phyloP scores from a whole-genome alignment of 2,797 vertebrate species.

The Sebastes iracundus region DNA sequence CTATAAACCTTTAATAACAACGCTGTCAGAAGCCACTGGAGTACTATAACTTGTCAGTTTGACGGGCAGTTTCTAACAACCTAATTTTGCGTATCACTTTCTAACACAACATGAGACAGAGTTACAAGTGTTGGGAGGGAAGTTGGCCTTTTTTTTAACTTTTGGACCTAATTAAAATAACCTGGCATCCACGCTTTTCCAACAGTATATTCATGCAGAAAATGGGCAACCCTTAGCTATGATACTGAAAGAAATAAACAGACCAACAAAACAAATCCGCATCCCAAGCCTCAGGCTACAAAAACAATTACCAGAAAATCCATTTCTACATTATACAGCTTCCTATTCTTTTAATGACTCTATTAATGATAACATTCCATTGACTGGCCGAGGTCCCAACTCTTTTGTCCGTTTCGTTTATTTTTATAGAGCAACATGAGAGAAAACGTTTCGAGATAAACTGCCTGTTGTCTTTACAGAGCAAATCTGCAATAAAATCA shows the following conservation, averaged over 20 bases:
- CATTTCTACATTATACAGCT: conserved; percentile 77
- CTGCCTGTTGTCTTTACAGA: conserved; percentile 23
- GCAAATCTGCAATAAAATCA: conserved; percentile 33
- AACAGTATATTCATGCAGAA: conserved; percentile 67
- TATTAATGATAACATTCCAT: conserved; percentile 78
- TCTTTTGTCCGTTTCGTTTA: conserved; percentile 44
- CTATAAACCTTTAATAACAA: not conserved
- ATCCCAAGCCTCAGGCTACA: conserved; percentile 72
- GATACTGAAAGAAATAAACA: conserved; percentile 76
- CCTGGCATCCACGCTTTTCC: conserved; percentile 43
- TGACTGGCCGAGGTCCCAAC: conserved; percentile 53
- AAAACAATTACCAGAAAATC: conserved; percentile 85
- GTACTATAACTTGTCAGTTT: not conserved
- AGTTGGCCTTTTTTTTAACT: conserved; percentile 23
- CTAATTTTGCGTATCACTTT: conserved; percentile 22
- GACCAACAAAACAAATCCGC: conserved; percentile 67
- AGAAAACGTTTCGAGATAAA: conserved; percentile 29
- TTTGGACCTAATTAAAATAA: conserved; percentile 67
- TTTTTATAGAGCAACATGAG: conserved; percentile 27
- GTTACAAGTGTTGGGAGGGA: conserved; percentile 12
- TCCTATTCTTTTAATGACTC: conserved; percentile 79
- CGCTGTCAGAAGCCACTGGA: not conserved
- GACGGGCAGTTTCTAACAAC: not conserved
- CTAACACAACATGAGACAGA: conserved; percentile 12
- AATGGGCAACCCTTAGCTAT: conserved; percentile 65